Evolutionary conservation across 1,140 invertebrate species (phyloP).

Genomic region (Diplogasteroides magnus): DNA sequence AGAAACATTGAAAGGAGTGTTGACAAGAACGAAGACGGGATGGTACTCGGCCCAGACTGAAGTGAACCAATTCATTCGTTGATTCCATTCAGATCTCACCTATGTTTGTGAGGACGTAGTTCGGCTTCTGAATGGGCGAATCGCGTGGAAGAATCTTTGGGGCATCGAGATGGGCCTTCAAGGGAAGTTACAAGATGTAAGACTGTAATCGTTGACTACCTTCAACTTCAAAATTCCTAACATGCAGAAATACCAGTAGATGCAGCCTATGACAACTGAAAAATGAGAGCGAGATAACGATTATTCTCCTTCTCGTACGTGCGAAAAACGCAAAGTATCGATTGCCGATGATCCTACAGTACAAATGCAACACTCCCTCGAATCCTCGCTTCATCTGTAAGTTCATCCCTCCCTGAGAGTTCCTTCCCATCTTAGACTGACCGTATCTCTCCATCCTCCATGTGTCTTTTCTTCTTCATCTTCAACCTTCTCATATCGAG

Average conservation of each 20-base stretch:
- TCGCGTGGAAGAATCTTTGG: constrained; percentile 46
- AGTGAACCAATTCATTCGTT: no score
- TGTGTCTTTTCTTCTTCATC: constrained; percentile 3
- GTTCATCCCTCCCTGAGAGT: not conserved
- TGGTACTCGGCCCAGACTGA: constrained; percentile 50
- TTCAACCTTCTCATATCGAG: constrained; percentile 26
- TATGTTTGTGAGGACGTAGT: constrained; percentile 35
- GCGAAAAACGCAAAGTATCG: not conserved
- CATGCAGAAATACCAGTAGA: constrained; percentile 22
- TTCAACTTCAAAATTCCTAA: constrained; percentile 25
- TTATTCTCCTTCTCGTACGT: no score
- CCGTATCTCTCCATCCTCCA: constrained; percentile 6
- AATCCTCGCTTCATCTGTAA: constrained; percentile 5
- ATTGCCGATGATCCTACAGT: constrained; percentile 1
- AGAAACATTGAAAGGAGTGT: constrained; percentile 40
- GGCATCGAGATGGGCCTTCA: constrained; percentile 44
- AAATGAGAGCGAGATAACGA: not conserved
- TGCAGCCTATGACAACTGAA: not conserved
- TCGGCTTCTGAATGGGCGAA: constrained; percentile 45
- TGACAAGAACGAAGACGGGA: constrained; percentile 47
- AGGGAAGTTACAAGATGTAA: no score
- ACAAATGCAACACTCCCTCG: constrained; percentile 7
- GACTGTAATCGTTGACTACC: no score
- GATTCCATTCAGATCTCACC: no score
- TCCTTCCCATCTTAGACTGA: not conserved